phyloP scores from a whole-genome alignment of 2,797 vertebrate genomes.

The Cirrhinus molitorella region DNA sequence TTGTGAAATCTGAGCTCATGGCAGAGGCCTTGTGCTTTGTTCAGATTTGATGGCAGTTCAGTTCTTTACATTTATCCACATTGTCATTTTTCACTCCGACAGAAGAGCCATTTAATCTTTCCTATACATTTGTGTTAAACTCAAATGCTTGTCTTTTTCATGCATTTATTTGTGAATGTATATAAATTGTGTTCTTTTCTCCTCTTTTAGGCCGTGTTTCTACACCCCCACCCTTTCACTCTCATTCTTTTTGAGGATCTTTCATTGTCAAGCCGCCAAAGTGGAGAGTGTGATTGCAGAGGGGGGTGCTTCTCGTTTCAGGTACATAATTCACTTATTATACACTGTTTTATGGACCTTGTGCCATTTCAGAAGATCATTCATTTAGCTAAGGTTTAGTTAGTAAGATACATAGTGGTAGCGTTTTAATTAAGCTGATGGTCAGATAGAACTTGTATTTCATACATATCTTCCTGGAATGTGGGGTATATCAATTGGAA shows the following conservation, averaged over 20 bases:
- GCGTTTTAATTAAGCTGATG: background rate
- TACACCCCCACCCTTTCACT: conserved; percentile 88
- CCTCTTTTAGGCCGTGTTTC: conserved; percentile 84
- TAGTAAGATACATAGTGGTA: background rate
- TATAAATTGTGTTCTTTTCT: conserved; percentile 39
- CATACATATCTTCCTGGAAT: background rate
- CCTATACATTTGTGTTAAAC: background rate
- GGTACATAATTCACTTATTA: conserved; percentile 79
- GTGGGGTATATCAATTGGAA: background rate
- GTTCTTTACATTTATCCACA: background rate
- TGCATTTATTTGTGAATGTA: background rate
- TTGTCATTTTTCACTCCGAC: background rate
- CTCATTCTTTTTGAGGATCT: conserved; percentile 97
- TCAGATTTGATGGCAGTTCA: conserved; percentile 9
- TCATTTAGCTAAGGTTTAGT: background rate
- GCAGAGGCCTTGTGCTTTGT: conserved; percentile 46
- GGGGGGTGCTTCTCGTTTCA: conserved; percentile 99
- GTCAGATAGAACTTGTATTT: background rate
- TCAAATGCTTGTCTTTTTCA: background rate
- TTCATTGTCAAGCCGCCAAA: conserved; percentile 92
- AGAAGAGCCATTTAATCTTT: background rate
- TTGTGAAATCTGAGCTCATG: conserved; percentile 31
- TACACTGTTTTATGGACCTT: conserved; percentile 72
- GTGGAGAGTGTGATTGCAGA: conserved; percentile 88
- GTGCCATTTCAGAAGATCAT: background rate